phyloP scores from a whole-genome alignment of 2,888 invertebrate genomes.

The Pomacea canaliculata region DNA sequence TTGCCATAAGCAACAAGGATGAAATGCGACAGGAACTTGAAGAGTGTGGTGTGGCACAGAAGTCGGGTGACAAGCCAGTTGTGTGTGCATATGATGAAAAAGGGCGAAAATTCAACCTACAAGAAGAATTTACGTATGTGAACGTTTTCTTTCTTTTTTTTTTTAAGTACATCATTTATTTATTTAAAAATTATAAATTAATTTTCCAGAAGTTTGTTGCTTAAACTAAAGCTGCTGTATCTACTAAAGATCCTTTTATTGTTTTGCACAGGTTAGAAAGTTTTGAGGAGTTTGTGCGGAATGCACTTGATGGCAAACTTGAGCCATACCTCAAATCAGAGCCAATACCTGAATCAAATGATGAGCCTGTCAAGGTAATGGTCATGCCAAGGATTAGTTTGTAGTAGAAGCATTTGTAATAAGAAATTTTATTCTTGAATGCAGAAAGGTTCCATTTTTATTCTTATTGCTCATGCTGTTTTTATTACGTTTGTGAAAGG shows the following conservation, averaged over 20 bases:
- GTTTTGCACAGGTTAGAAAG: conserved; percentile 79
- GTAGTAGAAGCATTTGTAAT: background rate
- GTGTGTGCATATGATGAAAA: conserved; percentile 86
- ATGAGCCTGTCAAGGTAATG: conserved; percentile 72
- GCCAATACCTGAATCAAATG: conserved; percentile 86
- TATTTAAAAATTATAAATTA: too few species aligned
- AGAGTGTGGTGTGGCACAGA: conserved; percentile 90
- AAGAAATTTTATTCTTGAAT: background rate
- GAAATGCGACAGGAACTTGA: conserved; percentile 95
- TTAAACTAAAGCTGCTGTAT: too few species aligned
- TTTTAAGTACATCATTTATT: background rate
- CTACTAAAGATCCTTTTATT: background rate
- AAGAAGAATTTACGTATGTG: conserved; percentile 86
- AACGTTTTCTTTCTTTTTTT: background rate
- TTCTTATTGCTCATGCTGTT: too few species aligned
- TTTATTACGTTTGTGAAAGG: conserved; percentile 62
- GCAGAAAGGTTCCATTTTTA: too few species aligned
- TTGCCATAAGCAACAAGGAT: conserved; percentile 92
- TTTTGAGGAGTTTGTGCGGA: conserved; percentile 86
- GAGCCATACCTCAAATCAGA: conserved; percentile 97
- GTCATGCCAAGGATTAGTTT: background rate
- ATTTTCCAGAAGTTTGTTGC: too few species aligned
- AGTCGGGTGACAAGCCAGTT: conserved; percentile 87
- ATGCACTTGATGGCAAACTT: conserved; percentile 84
- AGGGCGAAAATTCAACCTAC: conserved; percentile 90